These are phyloP conservation scores for Drosophila multiciliata DNA, from an alignment of 2,888 invertebrate species.

Conservation along the genomic window DNA sequence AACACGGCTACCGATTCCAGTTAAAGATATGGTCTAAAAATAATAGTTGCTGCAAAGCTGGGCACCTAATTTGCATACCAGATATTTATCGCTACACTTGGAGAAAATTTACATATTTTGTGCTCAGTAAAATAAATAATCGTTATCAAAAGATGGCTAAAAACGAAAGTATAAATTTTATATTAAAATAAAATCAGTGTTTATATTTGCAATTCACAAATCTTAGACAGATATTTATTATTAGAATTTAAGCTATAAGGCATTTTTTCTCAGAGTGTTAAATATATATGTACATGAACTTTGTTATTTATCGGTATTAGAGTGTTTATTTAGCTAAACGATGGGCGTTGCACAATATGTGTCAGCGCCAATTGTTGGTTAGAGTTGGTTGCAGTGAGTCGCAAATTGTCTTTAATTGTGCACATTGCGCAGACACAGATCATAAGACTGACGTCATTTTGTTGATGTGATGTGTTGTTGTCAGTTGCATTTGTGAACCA, in stretches of 20 bases:
- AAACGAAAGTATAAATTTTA: neutral
- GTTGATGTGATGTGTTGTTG: slow-evolving; percentile 20
- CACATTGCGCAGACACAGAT: slow-evolving; percentile 46
- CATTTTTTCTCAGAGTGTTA: slow-evolving; percentile 1
- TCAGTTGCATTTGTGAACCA: slow-evolving; percentile 18
- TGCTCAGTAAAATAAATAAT: neutral
- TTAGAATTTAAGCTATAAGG: neutral
- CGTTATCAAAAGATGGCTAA: neutral
- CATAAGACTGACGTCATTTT: slow-evolving; percentile 61
- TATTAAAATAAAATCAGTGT: neutral
- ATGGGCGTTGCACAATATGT: slow-evolving; percentile 66
- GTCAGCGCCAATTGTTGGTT: slow-evolving; percentile 65
- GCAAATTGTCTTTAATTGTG: slow-evolving; percentile 76
- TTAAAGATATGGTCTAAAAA: neutral
- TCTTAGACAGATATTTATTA: neutral
- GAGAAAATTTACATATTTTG: neutral
- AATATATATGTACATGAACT: slow-evolving; percentile 17
- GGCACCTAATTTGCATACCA: slow-evolving; percentile 50
- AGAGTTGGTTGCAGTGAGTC: slow-evolving; percentile 33
- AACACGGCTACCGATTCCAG: neutral
- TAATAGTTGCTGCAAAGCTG: slow-evolving; percentile 27
- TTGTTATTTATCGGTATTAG: slow-evolving; percentile 31
- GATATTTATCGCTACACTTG: neutral
- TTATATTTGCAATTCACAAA: neutral
- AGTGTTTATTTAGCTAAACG: slow-evolving; percentile 54